phyloP scores from a whole-genome alignment of 35 echinoderm and acorn worm genomes.

The Diadema setosum region DNA sequence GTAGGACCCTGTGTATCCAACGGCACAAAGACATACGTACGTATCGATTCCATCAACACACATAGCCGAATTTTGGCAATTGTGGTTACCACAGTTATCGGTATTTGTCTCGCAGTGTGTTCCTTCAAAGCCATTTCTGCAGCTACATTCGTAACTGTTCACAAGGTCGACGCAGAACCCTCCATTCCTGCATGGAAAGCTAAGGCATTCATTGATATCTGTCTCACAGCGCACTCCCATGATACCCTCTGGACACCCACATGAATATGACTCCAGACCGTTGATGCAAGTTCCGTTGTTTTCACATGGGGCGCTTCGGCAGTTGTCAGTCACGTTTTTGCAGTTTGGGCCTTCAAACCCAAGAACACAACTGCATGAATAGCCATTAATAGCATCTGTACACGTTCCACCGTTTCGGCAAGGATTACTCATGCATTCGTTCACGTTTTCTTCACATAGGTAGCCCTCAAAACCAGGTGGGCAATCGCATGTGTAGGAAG shows the following conservation, averaged over 20 bases:
- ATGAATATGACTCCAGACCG: neutral
- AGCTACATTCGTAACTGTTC: neutral
- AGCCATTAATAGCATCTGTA: conserved; percentile 30
- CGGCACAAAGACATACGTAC: conserved; percentile 34
- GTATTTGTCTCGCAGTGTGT: neutral
- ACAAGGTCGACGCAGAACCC: conserved; percentile 13
- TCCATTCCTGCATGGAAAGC: conserved; percentile 36
- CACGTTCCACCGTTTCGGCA: conserved; percentile 81
- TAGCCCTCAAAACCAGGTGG: neutral
- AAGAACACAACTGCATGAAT: conserved; percentile 38
- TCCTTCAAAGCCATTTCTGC: neutral
- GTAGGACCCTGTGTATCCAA: conserved; percentile 9
- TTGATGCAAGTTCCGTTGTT: conserved; percentile 43
- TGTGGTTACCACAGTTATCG: neutral
- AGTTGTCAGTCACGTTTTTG: neutral
- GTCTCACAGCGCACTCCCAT: conserved; percentile 67
- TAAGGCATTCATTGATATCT: conserved; percentile 56
- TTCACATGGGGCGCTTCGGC: neutral
- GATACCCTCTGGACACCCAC: conserved; percentile 39
- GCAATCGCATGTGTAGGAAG: neutral
- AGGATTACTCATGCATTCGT: conserved; percentile 71
- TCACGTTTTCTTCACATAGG: neutral
- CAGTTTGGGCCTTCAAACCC: conserved; percentile 29
- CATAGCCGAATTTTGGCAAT: conserved; percentile 18
- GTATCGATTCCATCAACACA: conserved; percentile 36